Evolutionary conservation across 92 coral and sea anemone species (phyloP).

Genomic region (Bergia puertoricense): DNA sequence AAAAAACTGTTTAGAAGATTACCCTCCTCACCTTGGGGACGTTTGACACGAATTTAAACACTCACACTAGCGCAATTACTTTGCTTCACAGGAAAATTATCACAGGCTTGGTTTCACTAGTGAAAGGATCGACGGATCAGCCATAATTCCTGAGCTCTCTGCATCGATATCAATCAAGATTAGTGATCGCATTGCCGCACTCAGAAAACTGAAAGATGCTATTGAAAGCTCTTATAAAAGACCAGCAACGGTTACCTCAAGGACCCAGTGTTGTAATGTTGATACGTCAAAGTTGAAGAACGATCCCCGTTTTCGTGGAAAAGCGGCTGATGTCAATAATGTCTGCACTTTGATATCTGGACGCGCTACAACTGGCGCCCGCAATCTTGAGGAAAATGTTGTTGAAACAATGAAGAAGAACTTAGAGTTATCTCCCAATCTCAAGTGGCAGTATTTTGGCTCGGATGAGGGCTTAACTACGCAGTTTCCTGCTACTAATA

Average conservation of each 20-base stretch:
- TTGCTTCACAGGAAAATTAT: constrained; percentile 32
- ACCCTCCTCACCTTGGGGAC: too few relatives aligned
- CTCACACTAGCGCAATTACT: too few relatives aligned
- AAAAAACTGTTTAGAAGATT: too few relatives aligned
- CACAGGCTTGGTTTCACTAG: constrained; percentile 46
- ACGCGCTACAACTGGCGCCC: constrained; percentile 12
- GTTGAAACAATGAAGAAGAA: constrained; percentile 40
- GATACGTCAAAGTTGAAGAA: constrained; percentile 16
- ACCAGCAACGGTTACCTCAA: constrained; percentile 12
- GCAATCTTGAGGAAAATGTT: constrained; percentile 46
- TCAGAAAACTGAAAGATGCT: constrained; percentile 36
- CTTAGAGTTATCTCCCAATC: constrained; percentile 11
- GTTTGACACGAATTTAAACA: too few relatives aligned
- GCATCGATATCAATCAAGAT: constrained; percentile 43
- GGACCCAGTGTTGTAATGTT: constrained; percentile 55
- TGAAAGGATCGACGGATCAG: constrained; percentile 37
- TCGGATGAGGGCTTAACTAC: constrained; percentile 60
- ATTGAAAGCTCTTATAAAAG: constrained; percentile 53
- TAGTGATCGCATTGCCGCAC: constrained; percentile 36
- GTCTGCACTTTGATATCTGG: constrained; percentile 49
- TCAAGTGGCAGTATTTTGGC: constrained; percentile 68
- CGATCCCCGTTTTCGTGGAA: constrained; percentile 59
- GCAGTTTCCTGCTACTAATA: constrained; percentile 50
- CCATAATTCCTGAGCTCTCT: constrained; percentile 30
- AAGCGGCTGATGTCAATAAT: constrained; percentile 34